Evolutionary conservation across 2,797 vertebrate genomes (phyloP).

Genomic region (Crax fasciolata): DNA sequence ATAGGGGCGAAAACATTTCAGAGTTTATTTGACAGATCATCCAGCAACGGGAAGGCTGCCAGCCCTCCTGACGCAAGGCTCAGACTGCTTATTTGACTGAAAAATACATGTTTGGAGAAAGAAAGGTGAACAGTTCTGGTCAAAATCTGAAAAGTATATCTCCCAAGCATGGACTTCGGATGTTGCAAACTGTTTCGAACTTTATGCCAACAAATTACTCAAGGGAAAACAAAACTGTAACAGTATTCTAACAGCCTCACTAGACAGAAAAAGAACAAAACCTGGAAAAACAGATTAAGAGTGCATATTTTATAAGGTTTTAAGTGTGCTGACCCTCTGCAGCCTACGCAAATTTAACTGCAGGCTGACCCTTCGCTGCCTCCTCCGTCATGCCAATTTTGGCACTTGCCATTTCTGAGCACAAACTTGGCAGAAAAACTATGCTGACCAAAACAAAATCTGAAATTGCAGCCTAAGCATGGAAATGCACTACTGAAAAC

Average conservation of each 20-base stretch:
- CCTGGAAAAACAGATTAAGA: background rate
- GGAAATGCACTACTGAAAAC: background rate
- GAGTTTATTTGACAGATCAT: background rate
- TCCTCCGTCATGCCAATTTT: background rate
- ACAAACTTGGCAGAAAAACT: background rate
- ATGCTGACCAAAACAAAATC: background rate
- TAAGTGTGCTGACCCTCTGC: background rate
- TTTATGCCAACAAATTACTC: background rate
- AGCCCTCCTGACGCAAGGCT: background rate
- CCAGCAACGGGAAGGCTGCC: background rate
- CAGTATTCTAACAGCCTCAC: background rate
- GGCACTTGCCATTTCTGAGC: background rate
- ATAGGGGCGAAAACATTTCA: constrained; percentile 22
- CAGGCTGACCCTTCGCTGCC: background rate
- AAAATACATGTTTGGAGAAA: constrained; percentile 5
- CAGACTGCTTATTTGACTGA: background rate
- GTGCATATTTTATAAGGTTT: background rate
- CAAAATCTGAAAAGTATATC: background rate
- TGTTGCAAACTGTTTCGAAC: background rate
- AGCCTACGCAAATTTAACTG: background rate
- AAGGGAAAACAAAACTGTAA: background rate
- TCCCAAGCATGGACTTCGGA: background rate
- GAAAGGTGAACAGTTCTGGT: background rate
- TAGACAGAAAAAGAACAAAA: background rate
- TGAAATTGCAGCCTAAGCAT: background rate